These are phyloP conservation scores for Sycophaga agraensis DNA, from an alignment of 1,140 invertebrate genomes.

Conservation along the genomic window DNA sequence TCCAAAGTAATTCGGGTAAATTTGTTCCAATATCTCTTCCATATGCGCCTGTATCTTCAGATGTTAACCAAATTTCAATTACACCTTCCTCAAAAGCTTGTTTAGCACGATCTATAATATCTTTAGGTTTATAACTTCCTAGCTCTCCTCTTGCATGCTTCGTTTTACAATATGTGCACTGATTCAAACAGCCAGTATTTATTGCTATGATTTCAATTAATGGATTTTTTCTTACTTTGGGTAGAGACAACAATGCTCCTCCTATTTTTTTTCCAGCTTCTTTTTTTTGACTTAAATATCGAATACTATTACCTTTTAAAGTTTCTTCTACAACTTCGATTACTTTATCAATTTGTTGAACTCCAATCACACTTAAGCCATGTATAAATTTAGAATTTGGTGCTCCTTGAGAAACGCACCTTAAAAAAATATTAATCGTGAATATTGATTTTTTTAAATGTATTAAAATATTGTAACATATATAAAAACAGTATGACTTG, in stretches of 20 bases:
- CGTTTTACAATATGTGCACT: conserved; percentile 99
- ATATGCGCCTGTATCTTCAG: conserved; percentile 97
- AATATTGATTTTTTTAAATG: not conserved
- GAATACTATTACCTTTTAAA: conserved; percentile 86
- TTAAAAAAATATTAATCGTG: conserved; percentile 32
- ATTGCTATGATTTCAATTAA: conserved; percentile 98
- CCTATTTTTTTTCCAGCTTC: conserved; percentile 78
- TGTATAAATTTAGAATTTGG: conserved; percentile 73
- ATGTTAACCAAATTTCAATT: conserved; percentile 97
- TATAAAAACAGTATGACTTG: not conserved
- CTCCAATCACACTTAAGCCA: conserved; percentile 90
- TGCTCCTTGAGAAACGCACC: conserved; percentile 87
- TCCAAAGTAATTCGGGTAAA: conserved; percentile 83
- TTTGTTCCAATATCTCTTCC: conserved; percentile 90
- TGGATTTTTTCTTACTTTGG: conserved; percentile 94
- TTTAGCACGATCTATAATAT: conserved; percentile 75
- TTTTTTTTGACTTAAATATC: conserved; percentile 82
- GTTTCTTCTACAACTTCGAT: conserved; percentile 98
- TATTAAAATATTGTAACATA: not conserved
- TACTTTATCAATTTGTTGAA: conserved; percentile 97
- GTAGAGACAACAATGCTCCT: conserved; percentile 82
- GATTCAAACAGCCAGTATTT: conserved; percentile 96
- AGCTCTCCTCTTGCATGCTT: conserved; percentile 95
- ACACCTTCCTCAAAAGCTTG: conserved; percentile 93
- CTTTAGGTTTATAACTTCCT: conserved; percentile 87